phyloP scores from a whole-genome alignment of 2,113 vertebrate species.

The Chelonoidis abingdonii region DNA sequence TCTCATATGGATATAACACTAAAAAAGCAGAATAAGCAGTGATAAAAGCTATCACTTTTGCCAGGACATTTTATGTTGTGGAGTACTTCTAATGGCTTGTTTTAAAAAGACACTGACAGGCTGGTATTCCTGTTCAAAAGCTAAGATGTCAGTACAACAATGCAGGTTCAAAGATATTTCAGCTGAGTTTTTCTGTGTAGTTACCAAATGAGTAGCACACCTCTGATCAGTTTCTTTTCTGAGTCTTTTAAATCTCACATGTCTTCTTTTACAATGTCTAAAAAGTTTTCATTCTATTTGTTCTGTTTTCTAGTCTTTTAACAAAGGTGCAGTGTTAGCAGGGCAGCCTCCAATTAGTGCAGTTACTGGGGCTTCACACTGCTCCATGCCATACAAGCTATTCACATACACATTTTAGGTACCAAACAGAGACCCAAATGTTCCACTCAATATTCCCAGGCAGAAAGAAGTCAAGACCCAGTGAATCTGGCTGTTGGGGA shows the following conservation, averaged over 20 bases:
- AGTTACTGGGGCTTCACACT: background rate
- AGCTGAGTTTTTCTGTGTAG: background rate
- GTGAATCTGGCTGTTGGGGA: background rate
- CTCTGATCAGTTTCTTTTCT: slow-evolving; percentile 10
- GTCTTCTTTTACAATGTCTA: background rate
- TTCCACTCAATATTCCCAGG: background rate
- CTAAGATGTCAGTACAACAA: background rate
- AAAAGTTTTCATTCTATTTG: slow-evolving; percentile 13
- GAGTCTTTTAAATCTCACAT: background rate
- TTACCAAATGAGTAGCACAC: background rate
- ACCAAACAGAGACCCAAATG: background rate
- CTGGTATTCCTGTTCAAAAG: background rate
- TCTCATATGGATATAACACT: background rate
- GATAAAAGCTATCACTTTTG: background rate
- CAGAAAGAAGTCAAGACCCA: background rate
- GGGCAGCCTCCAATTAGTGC: background rate
- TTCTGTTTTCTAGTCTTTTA: background rate
- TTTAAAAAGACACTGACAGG: background rate
- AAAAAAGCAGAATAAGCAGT: background rate
- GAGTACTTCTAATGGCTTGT: background rate
- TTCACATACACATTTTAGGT: background rate
- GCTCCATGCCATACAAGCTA: accelerated
- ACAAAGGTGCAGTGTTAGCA: background rate
- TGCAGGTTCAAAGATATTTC: background rate
- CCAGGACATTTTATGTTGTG: background rate